phyloP scores from a whole-genome alignment of 2,797 vertebrate genomes.

The Gymnothorax javanicus region DNA sequence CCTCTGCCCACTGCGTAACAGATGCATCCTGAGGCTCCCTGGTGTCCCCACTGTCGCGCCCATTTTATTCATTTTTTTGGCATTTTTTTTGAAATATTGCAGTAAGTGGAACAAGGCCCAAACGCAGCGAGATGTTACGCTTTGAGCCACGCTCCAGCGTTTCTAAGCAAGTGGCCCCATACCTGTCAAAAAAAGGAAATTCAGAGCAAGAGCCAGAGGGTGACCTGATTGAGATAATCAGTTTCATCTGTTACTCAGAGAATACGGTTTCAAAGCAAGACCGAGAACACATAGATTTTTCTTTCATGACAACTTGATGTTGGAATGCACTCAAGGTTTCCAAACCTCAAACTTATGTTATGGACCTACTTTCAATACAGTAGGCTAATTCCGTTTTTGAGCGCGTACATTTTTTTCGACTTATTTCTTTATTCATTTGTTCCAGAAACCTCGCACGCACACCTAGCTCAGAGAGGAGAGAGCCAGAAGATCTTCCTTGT shows the following conservation, averaged over 20 bases:
- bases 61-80: too few species aligned
- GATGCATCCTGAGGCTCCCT: too few species aligned
- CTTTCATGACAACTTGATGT: conserved; percentile 62
- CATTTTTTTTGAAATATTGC: too few species aligned
- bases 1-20: too few species aligned
- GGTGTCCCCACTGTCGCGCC: too few species aligned
- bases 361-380: conserved; percentile 61
- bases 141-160: conserved; percentile 59
- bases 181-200: conserved; percentile 50
- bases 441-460: conserved; percentile 72
- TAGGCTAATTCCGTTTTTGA: conserved; percentile 64
- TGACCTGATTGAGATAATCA: conserved; percentile 68
- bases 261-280: conserved; percentile 61
- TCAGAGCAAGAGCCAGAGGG: conserved; percentile 48
- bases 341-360: conserved; percentile 57
- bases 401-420: conserved; percentile 66
- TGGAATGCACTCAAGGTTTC: conserved; percentile 66
- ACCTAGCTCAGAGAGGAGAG: conserved; percentile 61
- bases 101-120: too few species aligned
- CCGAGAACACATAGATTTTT: conserved; percentile 49
- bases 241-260: conserved; percentile 64
- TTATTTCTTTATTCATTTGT: conserved; percentile 66
- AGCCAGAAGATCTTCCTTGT: conserved; percentile 39
- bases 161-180: conserved; percentile 49
- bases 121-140: conserved; percentile 37